Evolutionary conservation across 23 tunicate species (phyloP), one percentile per base, ranked within the genome.

Genomic region (Clavelina lepadiformis): DNA sequence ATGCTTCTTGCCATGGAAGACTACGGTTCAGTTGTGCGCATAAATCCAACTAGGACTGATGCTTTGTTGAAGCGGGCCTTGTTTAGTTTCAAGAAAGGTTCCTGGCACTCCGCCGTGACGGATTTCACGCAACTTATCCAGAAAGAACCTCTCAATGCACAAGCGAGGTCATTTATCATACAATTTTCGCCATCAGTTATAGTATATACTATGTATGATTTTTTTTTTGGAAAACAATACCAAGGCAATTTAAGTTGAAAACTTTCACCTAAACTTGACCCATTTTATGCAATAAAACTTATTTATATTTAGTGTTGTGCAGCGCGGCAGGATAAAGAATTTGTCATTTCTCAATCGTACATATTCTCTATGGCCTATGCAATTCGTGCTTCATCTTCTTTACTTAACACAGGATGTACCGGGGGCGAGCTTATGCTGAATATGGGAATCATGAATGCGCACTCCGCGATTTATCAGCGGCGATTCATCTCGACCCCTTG

Each of bases 1-100:
- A 89, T 89, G 97, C 54, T 89, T 57, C 58, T 89, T 8, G 97
- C 97, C n/a, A 68, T 89, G 79, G 97, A 89, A 49, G 97, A 89
- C 54, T 89, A 81, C 41, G 88, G 75, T 11, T 56, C 79, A 2
- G 97, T 89, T 8, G 74, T 75, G 26, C 51, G 32, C 19, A 28
- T 81, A 11, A 72, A 89, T 69, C 97, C 97, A 18, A 29, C 67
- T 0, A 46, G 89, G 28, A 75, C 83, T 2, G 97, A 89, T 38
- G 97, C 97, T 2, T 31, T 89, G 51, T 27, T 75, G 24, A 60
- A 75, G 56, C 74, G 97, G 0, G 97, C 93, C 1, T 26, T 55
- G 35, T 89, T 65, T 35, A 58, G 70, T 56, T 89, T 73, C 34
- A 32, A 56, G 7, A 73, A 75, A 21, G 63, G 76, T 29, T 67